Conservation (phyloP, 2,113 vertebrate genomes). For the Phalacrocorax carbo region DNA sequence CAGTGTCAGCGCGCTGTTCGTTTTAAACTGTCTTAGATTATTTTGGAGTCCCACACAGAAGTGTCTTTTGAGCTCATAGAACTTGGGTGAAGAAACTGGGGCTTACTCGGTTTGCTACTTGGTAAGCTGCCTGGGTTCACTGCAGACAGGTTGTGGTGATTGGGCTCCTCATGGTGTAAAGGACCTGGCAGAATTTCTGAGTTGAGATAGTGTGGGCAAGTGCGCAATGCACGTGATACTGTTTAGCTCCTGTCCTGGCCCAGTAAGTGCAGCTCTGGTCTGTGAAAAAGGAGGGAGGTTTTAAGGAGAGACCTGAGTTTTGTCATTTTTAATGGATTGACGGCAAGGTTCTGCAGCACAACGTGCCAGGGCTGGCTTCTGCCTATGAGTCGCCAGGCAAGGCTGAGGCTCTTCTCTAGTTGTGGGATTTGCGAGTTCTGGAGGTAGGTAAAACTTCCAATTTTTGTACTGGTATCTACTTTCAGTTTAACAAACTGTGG, state of each 20-base stretch:
- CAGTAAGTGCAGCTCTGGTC: too few species aligned
- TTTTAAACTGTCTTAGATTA: neutral
- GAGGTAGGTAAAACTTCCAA: neutral
- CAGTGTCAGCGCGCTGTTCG: too few species aligned
- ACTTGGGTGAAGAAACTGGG: neutral
- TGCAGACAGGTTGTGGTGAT: neutral
- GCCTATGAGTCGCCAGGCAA: neutral
- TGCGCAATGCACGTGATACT: fast-evolving
- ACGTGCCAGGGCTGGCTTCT: neutral
- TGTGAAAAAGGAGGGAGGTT: neutral
- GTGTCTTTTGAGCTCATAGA: neutral
- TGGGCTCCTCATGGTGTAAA: neutral
- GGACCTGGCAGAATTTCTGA: neutral
- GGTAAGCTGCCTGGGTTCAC: neutral
- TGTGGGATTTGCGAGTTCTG: neutral
- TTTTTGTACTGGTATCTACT: neutral
- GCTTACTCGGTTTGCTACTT: neutral
- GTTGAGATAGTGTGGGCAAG: too few species aligned
- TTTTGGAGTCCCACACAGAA: neutral
- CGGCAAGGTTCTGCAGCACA: too few species aligned
- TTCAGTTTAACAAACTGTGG: neutral
- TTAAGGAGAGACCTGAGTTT: neutral
- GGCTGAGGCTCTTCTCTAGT: neutral
- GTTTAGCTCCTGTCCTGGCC: neutral
- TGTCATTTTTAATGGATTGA: neutral